These are phyloP conservation scores for Hemitrygon akajei DNA, from an alignment of 2,797 vertebrate species.

Conservation along the genomic window DNA sequence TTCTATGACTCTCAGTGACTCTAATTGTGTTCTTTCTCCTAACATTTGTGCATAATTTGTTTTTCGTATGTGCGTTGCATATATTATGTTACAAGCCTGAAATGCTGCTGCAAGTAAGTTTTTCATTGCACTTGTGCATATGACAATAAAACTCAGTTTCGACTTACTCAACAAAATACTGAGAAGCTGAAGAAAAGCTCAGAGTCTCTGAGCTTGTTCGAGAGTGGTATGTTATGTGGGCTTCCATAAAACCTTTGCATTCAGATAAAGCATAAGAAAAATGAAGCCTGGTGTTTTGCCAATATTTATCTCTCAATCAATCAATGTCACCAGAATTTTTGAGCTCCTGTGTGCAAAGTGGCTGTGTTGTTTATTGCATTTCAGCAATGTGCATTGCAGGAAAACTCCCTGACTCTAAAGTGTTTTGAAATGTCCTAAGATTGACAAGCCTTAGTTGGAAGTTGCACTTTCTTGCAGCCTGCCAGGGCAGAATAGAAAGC, in stretches of 20 bases:
- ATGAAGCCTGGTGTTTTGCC: background rate
- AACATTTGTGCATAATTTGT: too few species aligned
- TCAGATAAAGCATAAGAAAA: background rate
- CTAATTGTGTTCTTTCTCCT: too few species aligned
- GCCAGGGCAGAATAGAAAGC: background rate
- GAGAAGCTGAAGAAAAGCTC: background rate
- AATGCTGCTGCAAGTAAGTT: too few species aligned
- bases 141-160: too few species aligned
- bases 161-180: background rate
- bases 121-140: too few species aligned
- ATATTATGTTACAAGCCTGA: too few species aligned
- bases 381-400: background rate
- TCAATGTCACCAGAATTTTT: background rate
- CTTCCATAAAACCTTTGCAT: background rate
- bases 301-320: background rate
- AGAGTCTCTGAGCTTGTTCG: background rate
- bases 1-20: too few species aligned
- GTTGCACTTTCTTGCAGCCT: background rate
- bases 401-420: background rate
- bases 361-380: too few species aligned
- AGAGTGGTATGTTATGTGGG: background rate
- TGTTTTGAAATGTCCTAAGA: background rate
- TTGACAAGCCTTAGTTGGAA: background rate
- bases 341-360: background rate
- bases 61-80: too few species aligned